A percentile compares a stretch with the other conserved stretches of the same genome.
Evolutionary conservation across 2,113 vertebrate species (phyloP).

Genomic region (Osmerus eperlanus): DNA sequence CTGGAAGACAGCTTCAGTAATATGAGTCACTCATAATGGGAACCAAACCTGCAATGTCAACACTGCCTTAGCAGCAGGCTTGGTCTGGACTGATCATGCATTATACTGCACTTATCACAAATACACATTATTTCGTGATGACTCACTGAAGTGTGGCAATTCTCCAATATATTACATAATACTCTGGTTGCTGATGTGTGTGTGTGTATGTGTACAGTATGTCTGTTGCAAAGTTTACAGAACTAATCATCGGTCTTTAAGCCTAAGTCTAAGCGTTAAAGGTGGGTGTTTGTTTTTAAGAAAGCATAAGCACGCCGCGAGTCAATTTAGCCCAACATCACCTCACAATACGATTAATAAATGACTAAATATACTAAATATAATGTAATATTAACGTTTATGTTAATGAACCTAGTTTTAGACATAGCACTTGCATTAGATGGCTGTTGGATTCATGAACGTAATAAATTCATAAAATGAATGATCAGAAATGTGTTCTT

Average conservation of each 20-base stretch:
- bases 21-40: slow-evolving; percentile 61
- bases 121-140: slow-evolving; percentile 9
- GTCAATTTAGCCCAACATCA: slow-evolving; percentile 47
- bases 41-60: slow-evolving; percentile 79
- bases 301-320: slow-evolving; percentile 34
- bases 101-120: slow-evolving; percentile 19
- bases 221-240: not conserved
- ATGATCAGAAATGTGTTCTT: slow-evolving; percentile 62
- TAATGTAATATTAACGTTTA: slow-evolving; percentile 69
- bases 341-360: slow-evolving; percentile 58
- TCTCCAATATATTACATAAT: slow-evolving; percentile 25
- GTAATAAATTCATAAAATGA: slow-evolving; percentile 74
- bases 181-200: not conserved
- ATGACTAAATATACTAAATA: no score
- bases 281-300: no score
- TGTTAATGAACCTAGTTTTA: slow-evolving; percentile 64
- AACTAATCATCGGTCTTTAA: not conserved
- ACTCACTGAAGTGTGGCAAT: slow-evolving; percentile 11
- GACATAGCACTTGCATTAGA: slow-evolving; percentile 52
- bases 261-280: no score
- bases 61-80: slow-evolving; percentile 79
- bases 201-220: not conserved
- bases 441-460: slow-evolving; percentile 75
- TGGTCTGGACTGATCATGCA: slow-evolving; percentile 16
- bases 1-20: slow-evolving; percentile 81